Evolutionary conservation across 2,888 invertebrate species (phyloP).

Genomic region (Biston stratarius): DNA sequence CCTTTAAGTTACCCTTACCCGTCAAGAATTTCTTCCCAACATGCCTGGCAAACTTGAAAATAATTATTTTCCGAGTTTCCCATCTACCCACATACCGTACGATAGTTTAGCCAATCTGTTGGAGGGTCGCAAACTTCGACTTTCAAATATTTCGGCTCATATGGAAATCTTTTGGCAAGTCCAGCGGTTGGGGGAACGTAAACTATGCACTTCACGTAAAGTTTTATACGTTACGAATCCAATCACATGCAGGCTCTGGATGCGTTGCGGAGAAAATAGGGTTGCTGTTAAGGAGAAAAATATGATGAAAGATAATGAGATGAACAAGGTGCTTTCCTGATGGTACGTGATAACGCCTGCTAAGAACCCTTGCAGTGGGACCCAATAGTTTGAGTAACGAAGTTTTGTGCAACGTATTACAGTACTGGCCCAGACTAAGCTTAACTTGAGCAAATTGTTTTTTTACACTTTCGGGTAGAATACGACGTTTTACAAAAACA

Average conservation of each 20-base stretch:
- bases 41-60: constrained; percentile 38
- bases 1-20: constrained; percentile 20
- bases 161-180: constrained; percentile 49
- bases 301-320: too few relatives aligned
- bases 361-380: too few relatives aligned
- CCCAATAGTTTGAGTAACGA: too few relatives aligned
- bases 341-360: too few relatives aligned
- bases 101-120: constrained; percentile 37
- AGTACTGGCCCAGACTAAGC: too few relatives aligned
- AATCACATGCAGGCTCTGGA: constrained; percentile 70
- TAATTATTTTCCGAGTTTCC: constrained; percentile 35
- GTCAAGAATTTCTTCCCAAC: constrained; percentile 28
- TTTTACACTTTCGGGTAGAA: too few relatives aligned
- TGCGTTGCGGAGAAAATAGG: constrained; percentile 46
- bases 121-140: constrained; percentile 41
- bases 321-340: too few relatives aligned
- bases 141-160: constrained; percentile 42
- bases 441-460: too few relatives aligned
- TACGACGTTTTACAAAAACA: too few relatives aligned
- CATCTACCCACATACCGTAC: constrained; percentile 24
- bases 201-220: constrained; percentile 74
- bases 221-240: constrained; percentile 72
- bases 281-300: constrained; percentile 21
- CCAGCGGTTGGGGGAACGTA: constrained; percentile 53
- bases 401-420: too few relatives aligned